phyloP scores from a whole-genome alignment of 2,888 invertebrate species.

The Pharmacophagus antenor region DNA sequence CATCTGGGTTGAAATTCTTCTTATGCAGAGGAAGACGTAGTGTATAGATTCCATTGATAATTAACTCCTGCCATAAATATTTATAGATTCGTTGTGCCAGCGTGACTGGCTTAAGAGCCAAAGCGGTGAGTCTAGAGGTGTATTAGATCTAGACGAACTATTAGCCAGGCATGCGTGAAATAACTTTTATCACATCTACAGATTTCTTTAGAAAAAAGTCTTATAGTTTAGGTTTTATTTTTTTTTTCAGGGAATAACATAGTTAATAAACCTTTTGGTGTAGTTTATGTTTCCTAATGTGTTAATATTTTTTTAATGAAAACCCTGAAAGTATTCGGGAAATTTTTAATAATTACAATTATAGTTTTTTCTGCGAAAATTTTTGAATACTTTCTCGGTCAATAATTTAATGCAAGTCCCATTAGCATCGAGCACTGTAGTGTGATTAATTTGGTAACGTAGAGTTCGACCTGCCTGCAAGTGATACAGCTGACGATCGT shows the following conservation, averaged over 20 bases:
- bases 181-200: slow-evolving; percentile 50
- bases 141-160: slow-evolving; percentile 70
- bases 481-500: slow-evolving; percentile 66
- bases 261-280: not conserved
- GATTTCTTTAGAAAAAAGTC: slow-evolving; percentile 36
- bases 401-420: slow-evolving; percentile 33
- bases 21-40: not conserved
- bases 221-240: not conserved
- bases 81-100: slow-evolving; percentile 79
- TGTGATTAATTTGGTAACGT: slow-evolving; percentile 46
- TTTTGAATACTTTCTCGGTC: slow-evolving; percentile 33
- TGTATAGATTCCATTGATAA: not conserved
- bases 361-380: too few species aligned
- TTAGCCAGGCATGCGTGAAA: slow-evolving; percentile 67
- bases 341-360: not conserved
- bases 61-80: slow-evolving; percentile 43
- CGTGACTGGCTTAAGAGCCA: slow-evolving; percentile 79
- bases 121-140: slow-evolving; percentile 77
- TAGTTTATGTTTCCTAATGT: slow-evolving; percentile 20
- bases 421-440: slow-evolving; percentile 43
- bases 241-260: slow-evolving; percentile 3
- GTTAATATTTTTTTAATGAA: slow-evolving; percentile 25
- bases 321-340: slow-evolving; percentile 32
- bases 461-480: slow-evolving; percentile 79
- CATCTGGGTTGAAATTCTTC: not conserved